These are phyloP conservation scores for Odocoileus virginianus DNA, from an alignment of 2,113 vertebrate species.

Conservation along the genomic window DNA sequence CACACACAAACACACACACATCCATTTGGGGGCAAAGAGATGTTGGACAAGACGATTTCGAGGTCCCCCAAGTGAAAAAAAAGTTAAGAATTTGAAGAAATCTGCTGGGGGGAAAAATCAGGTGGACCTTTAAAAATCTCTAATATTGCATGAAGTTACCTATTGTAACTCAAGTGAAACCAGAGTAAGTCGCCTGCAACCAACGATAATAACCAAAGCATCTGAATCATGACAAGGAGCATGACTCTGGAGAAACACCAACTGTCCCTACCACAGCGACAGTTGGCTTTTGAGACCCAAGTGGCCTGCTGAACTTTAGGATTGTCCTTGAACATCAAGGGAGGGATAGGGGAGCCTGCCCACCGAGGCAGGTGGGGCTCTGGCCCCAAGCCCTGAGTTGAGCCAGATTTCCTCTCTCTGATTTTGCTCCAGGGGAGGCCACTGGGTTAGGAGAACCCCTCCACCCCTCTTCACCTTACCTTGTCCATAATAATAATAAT, in stretches of 20 bases:
- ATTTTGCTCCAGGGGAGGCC: background rate
- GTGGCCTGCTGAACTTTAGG: background rate
- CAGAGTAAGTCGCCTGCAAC: background rate
- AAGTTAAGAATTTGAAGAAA: background rate
- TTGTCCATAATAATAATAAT: background rate
- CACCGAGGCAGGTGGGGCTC: background rate
- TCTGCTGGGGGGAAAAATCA: background rate
- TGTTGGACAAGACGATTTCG: background rate
- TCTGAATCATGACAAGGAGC: background rate
- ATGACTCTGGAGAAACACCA: conserved; percentile 24
- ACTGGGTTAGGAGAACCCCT: background rate
- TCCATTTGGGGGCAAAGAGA: background rate
- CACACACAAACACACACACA: background rate
- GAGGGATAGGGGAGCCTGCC: background rate
- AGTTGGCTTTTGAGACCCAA: background rate
- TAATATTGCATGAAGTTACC: background rate
- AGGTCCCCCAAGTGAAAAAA: conserved; percentile 19
- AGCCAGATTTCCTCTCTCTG: background rate
- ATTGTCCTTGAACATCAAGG: background rate
- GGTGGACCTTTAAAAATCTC: background rate
- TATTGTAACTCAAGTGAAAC: background rate
- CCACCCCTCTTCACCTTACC: background rate
- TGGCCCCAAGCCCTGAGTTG: background rate
- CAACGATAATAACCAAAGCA: background rate
- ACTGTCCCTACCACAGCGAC: background rate